Conservation (phyloP, 2,113 vertebrate genomes). For the Pitta sordida region DNA sequence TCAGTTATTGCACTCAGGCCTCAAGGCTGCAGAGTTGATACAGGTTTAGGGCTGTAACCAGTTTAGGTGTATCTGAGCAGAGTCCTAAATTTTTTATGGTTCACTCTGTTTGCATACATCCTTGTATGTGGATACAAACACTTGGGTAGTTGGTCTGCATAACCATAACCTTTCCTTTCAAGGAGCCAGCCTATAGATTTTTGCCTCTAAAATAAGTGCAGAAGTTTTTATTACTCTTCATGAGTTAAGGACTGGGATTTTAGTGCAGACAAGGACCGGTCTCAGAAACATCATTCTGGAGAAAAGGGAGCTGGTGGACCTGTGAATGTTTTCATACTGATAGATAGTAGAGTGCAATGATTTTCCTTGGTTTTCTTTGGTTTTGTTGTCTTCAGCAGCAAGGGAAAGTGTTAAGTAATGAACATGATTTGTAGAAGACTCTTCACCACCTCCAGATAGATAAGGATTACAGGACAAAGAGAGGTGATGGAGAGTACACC, state of each 20-base stretch:
- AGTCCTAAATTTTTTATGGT: background rate
- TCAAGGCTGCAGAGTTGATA: background rate
- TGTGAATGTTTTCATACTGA: background rate
- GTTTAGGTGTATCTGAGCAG: background rate
- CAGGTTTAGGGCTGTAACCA: background rate
- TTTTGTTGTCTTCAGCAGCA: background rate
- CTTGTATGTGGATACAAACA: background rate
- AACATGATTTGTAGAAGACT: background rate
- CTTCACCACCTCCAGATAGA: background rate
- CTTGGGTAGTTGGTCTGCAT: background rate
- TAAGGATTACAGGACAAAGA: background rate
- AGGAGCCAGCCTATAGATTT: background rate
- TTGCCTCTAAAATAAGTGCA: background rate
- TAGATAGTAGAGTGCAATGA: background rate
- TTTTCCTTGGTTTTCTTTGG: background rate
- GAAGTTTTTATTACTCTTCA: background rate
- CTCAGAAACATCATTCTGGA: background rate
- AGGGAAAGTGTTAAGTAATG: background rate
- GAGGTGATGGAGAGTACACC: background rate
- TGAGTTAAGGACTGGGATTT: background rate
- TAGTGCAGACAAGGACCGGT: background rate
- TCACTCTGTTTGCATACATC: fast-evolving
- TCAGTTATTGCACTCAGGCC: background rate
- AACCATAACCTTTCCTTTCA: background rate
- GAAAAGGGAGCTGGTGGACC: background rate